Evolutionary conservation across 2,113 vertebrate species (phyloP), one percentile per base, ranked within the genome.

Genomic region (Oryzias woworae): DNA sequence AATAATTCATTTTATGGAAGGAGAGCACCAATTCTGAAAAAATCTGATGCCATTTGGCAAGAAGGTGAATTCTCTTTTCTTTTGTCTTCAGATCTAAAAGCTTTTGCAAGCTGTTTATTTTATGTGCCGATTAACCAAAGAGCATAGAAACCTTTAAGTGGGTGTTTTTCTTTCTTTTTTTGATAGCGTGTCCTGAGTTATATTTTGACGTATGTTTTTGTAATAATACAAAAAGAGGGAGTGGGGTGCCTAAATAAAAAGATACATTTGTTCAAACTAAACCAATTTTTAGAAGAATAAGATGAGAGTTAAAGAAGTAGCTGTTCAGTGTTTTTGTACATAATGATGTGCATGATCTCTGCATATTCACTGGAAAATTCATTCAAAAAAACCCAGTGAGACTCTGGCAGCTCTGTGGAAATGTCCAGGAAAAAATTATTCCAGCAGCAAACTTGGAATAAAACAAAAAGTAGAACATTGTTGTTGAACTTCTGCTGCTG

Each of bases 101-200:
- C 63, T 55, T 28, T 62, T 76, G 68, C 71, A 78, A 85, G 59
- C 79, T 66, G 79, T 86, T 69, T 75, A 51, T 75, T 81, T 86
- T 68, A 49, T 77, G 77, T 82, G 84, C 57, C 70, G 60, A 73
- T 64, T 71, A 80, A 71, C 66, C 79, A 63, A 70, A 78, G 66
- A 61, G 62, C 79, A 85, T 64, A 69, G 52, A 76, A 71, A 61
- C 48, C 26, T 62, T 51, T 64, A 62, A 53, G 24, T 70, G 67
- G 60, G 23, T 58, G 82, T 79, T 68, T 58, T 53, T 20, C 47
- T 56, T 55, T 72, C 22, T 41, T 62, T 69, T 70, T 63, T 4
- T 13, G 45, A 64, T 54, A 66, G 57, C 51, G 26, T 45, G 42
- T 73, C 79, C 85, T 66, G 45, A 62, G 41, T 77, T 28, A 68